Evolutionary conservation across 1,140 invertebrate species (phyloP), one percentile per base, ranked within the genome.

Genomic region (Capitella teleta): DNA sequence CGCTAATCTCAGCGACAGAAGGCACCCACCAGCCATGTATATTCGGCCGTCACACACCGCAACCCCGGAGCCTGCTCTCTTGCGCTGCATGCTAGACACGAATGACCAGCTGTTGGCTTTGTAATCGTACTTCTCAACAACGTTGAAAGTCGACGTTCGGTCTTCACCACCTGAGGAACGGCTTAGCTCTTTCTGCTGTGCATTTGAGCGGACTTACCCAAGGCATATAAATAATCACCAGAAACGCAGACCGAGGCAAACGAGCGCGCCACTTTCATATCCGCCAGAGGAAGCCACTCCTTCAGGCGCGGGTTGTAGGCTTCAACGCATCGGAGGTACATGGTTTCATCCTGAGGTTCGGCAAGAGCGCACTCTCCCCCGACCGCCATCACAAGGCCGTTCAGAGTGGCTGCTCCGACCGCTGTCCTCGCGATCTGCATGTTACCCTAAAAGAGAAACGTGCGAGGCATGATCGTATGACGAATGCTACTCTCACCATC

Each of bases 211-310:
- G n/a, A n/a, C 58, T 59, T 69, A 85, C 85, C 86, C 77, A 94
- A 83, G 3, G 88, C 89, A 68, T 88, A 93, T 37, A 95, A 70
- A 61, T 79, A 80, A 40, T 85, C 85, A 51, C 87, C 82, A 63
- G 89, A 79, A 18, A 85, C 82, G 62, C 86, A 88, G 36, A 90
- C 73, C 12, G 90, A 88, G 64, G 94, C 91, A 72, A 92, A 88
- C 69, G 88, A 93, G 28, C 91, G 77, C 0, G 89, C 85, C 53
- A 65, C 58, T 50, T 84, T 80, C 86, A 92, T 89, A 25, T 82
- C 81, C 0, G 85, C 78, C 57, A 57, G 62, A 4, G 50, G 60
- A 12, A 66, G 67, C 77, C 77, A 80, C 18, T 66, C 57, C 54
- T 78, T 73, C 55, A 84, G 80, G 34, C 82, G 79, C 18, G 87